Conservation (phyloP, 1,140 invertebrate species). For the Orchesella cincta region DNA sequence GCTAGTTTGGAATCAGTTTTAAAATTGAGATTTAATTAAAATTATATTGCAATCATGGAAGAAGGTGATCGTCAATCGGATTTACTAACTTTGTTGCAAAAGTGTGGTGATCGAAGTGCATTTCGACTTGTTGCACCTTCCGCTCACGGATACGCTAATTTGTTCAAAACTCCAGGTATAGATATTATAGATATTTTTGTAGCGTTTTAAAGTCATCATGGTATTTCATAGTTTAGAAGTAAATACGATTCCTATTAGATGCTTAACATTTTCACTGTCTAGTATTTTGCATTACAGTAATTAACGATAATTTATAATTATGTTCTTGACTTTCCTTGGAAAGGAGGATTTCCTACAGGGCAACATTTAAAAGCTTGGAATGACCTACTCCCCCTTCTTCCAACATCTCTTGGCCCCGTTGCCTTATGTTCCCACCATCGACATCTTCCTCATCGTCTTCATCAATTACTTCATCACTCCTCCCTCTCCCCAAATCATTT, state of each 20-base stretch:
- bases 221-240: too few species aligned
- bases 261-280: too few species aligned
- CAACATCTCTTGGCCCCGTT: slow-evolving; percentile 22
- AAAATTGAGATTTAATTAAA: too few species aligned
- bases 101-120: slow-evolving; percentile 51
- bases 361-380: slow-evolving; percentile 49
- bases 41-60: neutral
- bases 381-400: slow-evolving; percentile 45
- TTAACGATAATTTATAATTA: neutral
- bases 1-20: too few species aligned
- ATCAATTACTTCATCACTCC: slow-evolving; percentile 39
- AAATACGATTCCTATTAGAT: too few species aligned
- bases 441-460: slow-evolving; percentile 28
- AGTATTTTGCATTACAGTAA: neutral
- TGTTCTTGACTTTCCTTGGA: neutral
- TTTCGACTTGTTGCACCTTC: slow-evolving; percentile 51
- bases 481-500: too few species aligned
- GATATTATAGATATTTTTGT: too few species aligned
- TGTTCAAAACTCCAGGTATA: slow-evolving; percentile 17
- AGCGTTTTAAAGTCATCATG: too few species aligned
- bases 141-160: neutral
- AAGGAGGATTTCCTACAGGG: neutral
- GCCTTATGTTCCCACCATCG: slow-evolving; percentile 11
- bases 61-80: slow-evolving; percentile 44
- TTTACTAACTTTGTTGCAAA: slow-evolving; percentile 48